phyloP scores from a whole-genome alignment of 2,888 invertebrate genomes.

The Pseudococcus jackbeardsleyi region DNA sequence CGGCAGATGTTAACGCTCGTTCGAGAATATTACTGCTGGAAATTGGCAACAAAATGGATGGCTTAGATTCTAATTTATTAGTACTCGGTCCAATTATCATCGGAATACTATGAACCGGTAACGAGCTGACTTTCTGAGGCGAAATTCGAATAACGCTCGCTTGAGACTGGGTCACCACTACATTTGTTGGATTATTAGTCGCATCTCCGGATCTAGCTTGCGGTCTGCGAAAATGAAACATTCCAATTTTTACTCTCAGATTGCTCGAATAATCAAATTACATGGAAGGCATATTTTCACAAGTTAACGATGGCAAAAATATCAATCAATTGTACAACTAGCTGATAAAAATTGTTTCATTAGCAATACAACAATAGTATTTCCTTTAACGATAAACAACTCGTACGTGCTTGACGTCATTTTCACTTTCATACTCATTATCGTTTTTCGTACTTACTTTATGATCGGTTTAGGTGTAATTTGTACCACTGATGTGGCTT shows the following conservation, averaged over 20 bases:
- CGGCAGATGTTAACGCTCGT: constrained; percentile 65
- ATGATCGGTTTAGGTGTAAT: constrained; percentile 61
- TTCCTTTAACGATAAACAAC: constrained; percentile 17
- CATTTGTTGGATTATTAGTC: not conserved
- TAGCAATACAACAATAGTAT: constrained; percentile 9
- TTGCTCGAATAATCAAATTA: not conserved
- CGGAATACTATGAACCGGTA: constrained; percentile 53
- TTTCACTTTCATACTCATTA: not conserved
- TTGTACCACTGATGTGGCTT: constrained; percentile 56
- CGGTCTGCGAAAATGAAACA: constrained; percentile 11
- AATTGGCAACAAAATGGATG: constrained; percentile 55
- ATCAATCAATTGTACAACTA: not conserved
- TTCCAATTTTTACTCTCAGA: not conserved
- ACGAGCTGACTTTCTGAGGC: constrained; percentile 53
- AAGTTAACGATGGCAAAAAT: not conserved
- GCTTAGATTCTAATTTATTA: constrained; percentile 51
- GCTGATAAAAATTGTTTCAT: not conserved
- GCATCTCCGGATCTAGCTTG: constrained; percentile 60
- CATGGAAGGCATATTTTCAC: not conserved
- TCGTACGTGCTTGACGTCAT: constrained; percentile 49
- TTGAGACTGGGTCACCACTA: constrained; percentile 12
- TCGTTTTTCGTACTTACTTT: constrained; percentile 50
- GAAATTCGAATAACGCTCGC: constrained; percentile 63
- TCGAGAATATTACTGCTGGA: constrained; percentile 67
- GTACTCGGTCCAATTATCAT: not conserved